Evolutionary conservation across 2,888 invertebrate species (phyloP).

Genomic region (Eristalis pertinax): DNA sequence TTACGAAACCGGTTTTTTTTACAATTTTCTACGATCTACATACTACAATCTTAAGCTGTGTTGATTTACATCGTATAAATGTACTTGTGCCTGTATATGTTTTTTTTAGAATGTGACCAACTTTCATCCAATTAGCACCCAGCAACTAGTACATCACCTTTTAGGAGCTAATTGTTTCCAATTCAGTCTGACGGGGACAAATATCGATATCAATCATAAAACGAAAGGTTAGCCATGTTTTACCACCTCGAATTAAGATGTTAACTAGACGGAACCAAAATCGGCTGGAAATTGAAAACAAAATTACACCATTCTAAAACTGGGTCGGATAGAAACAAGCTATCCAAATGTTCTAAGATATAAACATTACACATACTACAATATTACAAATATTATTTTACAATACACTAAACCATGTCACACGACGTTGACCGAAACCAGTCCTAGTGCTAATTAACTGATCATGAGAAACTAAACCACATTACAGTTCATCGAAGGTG

Average conservation of each 20-base stretch:
- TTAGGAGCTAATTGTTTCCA: too few species aligned
- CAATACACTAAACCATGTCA: neutral
- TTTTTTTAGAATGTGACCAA: too few species aligned
- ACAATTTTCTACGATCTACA: too few species aligned
- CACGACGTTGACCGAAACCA: neutral
- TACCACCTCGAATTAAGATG: neutral
- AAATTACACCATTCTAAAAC: neutral
- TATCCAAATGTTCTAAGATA: neutral
- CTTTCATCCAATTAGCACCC: too few species aligned
- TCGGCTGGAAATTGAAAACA: neutral
- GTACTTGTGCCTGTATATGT: too few species aligned
- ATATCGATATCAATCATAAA: neutral
- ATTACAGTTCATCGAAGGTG: neutral
- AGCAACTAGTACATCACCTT: too few species aligned
- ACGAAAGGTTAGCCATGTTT: neutral
- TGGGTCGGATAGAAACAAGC: neutral
- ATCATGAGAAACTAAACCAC: neutral
- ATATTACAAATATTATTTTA: neutral
- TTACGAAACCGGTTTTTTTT: too few species aligned
- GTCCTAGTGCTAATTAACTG: neutral
- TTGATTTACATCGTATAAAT: too few species aligned
- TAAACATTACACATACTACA: neutral
- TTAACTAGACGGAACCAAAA: neutral
- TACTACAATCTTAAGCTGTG: too few species aligned
- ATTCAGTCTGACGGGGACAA: neutral